phyloP scores from a whole-genome alignment of 1,140 invertebrate species.

The Wiebesia pumilae region DNA sequence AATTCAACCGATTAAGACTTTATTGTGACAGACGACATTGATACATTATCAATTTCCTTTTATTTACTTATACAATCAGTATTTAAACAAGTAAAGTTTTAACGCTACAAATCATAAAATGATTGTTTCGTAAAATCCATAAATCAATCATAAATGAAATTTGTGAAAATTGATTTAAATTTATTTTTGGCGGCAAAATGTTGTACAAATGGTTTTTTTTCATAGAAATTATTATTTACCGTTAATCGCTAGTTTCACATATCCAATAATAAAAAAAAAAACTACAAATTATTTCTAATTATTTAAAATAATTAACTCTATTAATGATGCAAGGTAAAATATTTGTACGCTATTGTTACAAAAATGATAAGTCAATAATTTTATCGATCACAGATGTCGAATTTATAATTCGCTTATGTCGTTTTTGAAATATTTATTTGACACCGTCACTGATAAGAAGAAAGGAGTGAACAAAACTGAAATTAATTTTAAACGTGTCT shows the following conservation, averaged over 20 bases:
- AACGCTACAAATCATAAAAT: neutral
- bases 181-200: no score
- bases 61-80: neutral
- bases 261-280: neutral
- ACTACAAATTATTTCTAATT: no score
- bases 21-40: no score
- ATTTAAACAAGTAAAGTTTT: neutral
- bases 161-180: neutral
- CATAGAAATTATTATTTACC: neutral
- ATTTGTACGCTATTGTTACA: neutral
- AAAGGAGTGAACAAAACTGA: neutral
- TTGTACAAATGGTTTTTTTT: no score
- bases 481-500: slow-evolving; percentile 33
- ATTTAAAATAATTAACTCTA: neutral
- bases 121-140: neutral
- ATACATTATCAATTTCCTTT: neutral
- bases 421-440: neutral
- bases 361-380: neutral
- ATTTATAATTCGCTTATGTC: neutral
- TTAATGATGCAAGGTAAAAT: neutral
- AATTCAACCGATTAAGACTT: neutral
- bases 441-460: neutral
- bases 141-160: neutral
- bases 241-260: neutral
- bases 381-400: neutral